phyloP scores from a whole-genome alignment of 35 echinoderm and acorn worm genomes.

The Diadema setosum region DNA sequence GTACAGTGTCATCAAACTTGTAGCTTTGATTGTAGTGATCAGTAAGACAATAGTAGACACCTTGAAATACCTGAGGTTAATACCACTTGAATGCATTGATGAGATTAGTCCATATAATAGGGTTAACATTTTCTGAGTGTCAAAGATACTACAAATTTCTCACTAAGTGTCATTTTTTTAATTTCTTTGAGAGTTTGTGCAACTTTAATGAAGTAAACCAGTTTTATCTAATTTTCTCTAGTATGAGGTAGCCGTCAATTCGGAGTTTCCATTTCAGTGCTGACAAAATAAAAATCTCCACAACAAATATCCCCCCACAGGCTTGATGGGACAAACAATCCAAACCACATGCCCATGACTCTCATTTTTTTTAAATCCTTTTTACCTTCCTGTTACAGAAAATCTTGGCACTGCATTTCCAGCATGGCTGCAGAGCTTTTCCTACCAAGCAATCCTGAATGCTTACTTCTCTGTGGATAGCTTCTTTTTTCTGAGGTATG shows the following conservation, averaged over 20 bases:
- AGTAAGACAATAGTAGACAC: too few species aligned
- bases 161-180: too few species aligned
- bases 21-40: too few species aligned
- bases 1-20: too few species aligned
- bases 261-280: background rate
- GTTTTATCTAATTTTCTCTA: background rate
- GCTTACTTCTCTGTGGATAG: constrained; percentile 68
- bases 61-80: too few species aligned
- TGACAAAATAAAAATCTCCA: background rate
- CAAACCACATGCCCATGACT: background rate
- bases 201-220: too few species aligned
- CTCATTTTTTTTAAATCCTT: background rate
- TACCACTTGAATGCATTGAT: too few species aligned
- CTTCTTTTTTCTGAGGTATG: constrained; percentile 81
- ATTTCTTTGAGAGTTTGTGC: too few species aligned
- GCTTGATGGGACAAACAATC: background rate
- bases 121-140: too few species aligned
- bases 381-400: background rate
- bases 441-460: constrained; percentile 43
- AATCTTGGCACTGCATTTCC: background rate
- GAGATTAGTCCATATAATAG: too few species aligned
- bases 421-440: background rate
- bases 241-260: background rate
- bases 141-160: too few species aligned
- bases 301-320: background rate